These are phyloP conservation scores for Phocoena sinus DNA, from an alignment of 2,113 vertebrate species.

Conservation along the genomic window DNA sequence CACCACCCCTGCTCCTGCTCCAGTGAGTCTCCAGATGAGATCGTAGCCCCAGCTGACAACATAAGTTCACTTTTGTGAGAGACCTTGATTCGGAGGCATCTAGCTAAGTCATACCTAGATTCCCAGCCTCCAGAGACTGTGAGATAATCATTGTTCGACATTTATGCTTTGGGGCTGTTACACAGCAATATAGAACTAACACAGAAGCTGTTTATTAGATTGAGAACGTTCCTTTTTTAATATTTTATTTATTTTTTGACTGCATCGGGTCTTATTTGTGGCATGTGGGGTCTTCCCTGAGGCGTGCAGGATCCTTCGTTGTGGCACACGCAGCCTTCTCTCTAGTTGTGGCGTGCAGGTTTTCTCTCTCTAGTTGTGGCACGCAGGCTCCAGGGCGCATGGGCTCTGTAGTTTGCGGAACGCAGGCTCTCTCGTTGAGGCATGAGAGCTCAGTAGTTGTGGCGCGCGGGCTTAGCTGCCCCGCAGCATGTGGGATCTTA, in stretches of 20 bases:
- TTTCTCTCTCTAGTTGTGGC: too few relatives aligned
- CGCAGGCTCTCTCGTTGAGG: too few relatives aligned
- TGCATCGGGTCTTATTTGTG: too few relatives aligned
- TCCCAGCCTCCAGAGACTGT: background rate
- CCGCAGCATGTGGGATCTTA: too few relatives aligned
- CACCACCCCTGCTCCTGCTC: fast-evolving
- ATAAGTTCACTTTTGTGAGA: background rate
- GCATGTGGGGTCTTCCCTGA: too few relatives aligned
- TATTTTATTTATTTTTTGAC: too few relatives aligned
- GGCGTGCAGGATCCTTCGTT: too few relatives aligned
- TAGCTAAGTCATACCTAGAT: background rate
- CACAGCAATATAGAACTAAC: background rate
- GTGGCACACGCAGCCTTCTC: too few relatives aligned
- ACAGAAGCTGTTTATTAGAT: background rate
- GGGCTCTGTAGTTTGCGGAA: too few relatives aligned
- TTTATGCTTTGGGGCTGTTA: background rate
- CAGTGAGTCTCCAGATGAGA: background rate
- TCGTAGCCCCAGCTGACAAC: background rate
- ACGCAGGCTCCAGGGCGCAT: too few relatives aligned
- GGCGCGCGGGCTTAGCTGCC: fast-evolving
- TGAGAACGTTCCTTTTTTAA: background rate
- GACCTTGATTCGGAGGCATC: background rate
- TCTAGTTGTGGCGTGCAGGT: too few relatives aligned
- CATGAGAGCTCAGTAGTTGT: too few relatives aligned
- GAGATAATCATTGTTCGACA: background rate